A percentile compares a stretch with the other conserved stretches of the same genome.
These are phyloP conservation scores for Lycodopsis pacificus DNA, from an alignment of 2,797 vertebrate genomes.

Conservation along the genomic window DNA sequence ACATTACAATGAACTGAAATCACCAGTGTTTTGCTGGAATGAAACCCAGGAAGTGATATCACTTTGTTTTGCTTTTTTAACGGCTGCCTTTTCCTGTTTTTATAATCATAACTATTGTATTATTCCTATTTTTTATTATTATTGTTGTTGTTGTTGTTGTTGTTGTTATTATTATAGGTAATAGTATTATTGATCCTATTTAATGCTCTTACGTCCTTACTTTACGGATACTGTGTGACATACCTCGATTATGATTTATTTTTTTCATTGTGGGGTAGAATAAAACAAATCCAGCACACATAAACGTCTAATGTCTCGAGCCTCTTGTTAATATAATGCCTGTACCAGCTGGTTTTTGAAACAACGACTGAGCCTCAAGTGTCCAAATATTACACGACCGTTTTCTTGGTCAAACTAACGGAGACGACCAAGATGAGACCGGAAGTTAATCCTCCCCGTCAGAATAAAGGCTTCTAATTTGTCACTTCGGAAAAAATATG, in stretches of 20 bases:
- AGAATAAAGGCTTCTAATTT: conserved; percentile 9
- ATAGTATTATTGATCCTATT: neutral
- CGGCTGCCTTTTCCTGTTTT: too few relatives aligned
- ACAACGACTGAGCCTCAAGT: neutral
- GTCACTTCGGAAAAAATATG: neutral
- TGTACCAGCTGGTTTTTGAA: neutral
- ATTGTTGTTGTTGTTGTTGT: neutral
- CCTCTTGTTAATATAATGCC: neutral
- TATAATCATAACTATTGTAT: too few relatives aligned
- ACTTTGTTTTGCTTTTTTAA: neutral
- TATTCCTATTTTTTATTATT: neutral
- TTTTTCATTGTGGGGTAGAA: neutral
- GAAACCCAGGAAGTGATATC: neutral
- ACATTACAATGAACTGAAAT: neutral
- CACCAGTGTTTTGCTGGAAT: neutral
- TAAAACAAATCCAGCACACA: conserved; percentile 4
- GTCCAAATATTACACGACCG: neutral
- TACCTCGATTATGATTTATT: neutral
- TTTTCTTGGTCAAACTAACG: neutral
- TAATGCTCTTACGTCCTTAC: neutral
- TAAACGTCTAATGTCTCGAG: neutral
- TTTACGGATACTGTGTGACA: neutral
- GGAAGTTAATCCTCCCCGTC: neutral
- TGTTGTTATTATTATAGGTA: neutral
- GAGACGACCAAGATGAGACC: neutral